phyloP scores from a whole-genome alignment of 2,113 vertebrate species.

The Hippocampus barbouri region DNA sequence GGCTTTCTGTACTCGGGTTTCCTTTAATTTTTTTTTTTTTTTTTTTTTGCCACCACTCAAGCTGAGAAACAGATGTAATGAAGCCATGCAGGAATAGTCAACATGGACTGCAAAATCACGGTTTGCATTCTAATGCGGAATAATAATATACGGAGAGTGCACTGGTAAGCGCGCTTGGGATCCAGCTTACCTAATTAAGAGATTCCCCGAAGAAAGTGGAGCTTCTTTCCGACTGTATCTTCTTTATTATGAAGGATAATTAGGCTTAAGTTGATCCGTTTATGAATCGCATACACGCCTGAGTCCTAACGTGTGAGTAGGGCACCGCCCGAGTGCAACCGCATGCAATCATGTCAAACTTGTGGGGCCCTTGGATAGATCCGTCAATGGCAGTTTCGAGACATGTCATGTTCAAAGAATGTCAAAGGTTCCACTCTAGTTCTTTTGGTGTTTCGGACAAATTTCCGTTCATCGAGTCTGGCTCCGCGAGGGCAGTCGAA shows the following conservation, averaged over 20 bases:
- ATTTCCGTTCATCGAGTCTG: slow-evolving; percentile 35
- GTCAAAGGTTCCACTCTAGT: neutral
- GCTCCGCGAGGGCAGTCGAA: slow-evolving; percentile 24
- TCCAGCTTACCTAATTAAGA: slow-evolving; percentile 52
- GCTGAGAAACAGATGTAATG: slow-evolving; percentile 11
- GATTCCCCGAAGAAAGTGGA: slow-evolving; percentile 38
- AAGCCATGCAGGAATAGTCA: slow-evolving; percentile 26
- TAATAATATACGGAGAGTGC: slow-evolving; percentile 27
- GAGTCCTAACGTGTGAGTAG: neutral
- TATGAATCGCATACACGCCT: slow-evolving; percentile 11
- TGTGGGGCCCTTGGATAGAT: neutral
- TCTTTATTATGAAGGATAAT: slow-evolving; percentile 44
- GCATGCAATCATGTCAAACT: neutral
- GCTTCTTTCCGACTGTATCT: slow-evolving; percentile 26
- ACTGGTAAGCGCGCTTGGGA: slow-evolving; percentile 26
- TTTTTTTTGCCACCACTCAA: slow-evolving; percentile 9
- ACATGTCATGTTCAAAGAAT: too few species aligned
- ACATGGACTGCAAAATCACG: slow-evolving; percentile 9
- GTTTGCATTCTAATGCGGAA: slow-evolving; percentile 37
- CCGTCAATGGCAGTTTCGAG: too few species aligned
- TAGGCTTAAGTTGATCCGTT: slow-evolving; percentile 34
- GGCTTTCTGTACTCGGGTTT: slow-evolving; percentile 7
- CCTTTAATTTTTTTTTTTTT: slow-evolving; percentile 26
- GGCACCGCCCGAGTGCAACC: neutral
- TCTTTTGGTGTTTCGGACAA: neutral